Conservation (phyloP, 2,888 invertebrate genomes). For the Gymnosoma rotundatum region DNA sequence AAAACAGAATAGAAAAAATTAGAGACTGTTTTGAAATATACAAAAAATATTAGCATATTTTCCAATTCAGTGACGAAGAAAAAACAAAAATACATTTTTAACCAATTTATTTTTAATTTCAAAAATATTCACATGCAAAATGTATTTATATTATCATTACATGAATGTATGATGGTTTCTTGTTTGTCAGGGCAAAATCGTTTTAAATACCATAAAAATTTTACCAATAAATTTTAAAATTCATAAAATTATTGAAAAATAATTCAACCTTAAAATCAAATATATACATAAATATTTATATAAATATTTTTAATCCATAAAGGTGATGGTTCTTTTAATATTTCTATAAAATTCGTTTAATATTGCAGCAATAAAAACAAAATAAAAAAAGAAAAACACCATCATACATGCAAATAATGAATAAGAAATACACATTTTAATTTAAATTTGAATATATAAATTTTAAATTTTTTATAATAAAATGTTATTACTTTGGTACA, state of each 20-base stretch:
- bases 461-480: too few species aligned
- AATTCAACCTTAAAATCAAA: constrained; percentile 56
- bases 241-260: constrained; percentile 32
- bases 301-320: constrained; percentile 12
- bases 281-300: neutral
- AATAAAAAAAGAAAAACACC: too few species aligned
- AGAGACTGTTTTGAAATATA: constrained; percentile 32
- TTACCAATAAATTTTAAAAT: constrained; percentile 24
- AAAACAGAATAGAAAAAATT: constrained; percentile 16
- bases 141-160: constrained; percentile 26
- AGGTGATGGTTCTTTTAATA: neutral
- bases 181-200: neutral
- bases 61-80: constrained; percentile 64
- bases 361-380: neutral
- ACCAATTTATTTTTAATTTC: constrained; percentile 29
- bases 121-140: constrained; percentile 53
- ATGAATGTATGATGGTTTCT: neutral
- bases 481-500: too few species aligned
- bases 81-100: constrained; percentile 36
- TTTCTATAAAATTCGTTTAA: neutral
- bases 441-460: too few species aligned
- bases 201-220: neutral
- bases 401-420: too few species aligned
- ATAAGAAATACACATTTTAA: too few species aligned
- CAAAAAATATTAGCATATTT: constrained; percentile 64